Conservation (phyloP, 2,797 vertebrate species). For the Trachurus trachurus region DNA sequence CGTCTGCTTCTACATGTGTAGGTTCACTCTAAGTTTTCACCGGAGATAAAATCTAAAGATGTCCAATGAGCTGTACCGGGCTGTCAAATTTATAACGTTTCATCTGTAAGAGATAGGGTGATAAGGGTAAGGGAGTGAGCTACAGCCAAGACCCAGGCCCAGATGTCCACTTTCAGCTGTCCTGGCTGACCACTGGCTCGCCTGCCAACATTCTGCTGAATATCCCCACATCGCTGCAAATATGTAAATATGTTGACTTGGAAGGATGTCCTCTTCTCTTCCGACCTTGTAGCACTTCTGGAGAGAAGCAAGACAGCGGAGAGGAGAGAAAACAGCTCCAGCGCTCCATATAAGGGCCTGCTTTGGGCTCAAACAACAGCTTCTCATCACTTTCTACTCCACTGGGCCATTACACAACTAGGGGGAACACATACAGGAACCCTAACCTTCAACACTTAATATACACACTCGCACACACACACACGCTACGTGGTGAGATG, state of each 20-base stretch:
- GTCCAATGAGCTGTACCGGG: conserved; percentile 50
- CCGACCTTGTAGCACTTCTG: conserved; percentile 83
- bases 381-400: conserved; percentile 86
- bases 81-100: conserved; percentile 67
- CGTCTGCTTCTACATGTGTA: conserved; percentile 22
- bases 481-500: conserved; percentile 49
- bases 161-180: conserved; percentile 82
- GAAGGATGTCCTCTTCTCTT: conserved; percentile 86
- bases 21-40: conserved; percentile 62
- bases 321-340: conserved; percentile 86
- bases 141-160: conserved; percentile 67
- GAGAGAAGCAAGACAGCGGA: conserved; percentile 82
- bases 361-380: conserved; percentile 85
- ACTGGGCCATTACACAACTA: conserved; percentile 80
- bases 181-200: conserved; percentile 78
- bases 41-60: conserved; percentile 67
- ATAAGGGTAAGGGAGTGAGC: conserved; percentile 64
- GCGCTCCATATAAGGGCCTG: conserved; percentile 88
- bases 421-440: conserved; percentile 75
- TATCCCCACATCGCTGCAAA: conserved; percentile 84
- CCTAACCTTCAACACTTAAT: conserved; percentile 71
- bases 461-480: conserved; percentile 41
- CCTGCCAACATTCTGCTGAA: conserved; percentile 81
- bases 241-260: conserved; percentile 91
- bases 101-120: conserved; percentile 55